Conservation (phyloP, 2,797 vertebrate genomes). For the Bucorvus abyssinicus region DNA sequence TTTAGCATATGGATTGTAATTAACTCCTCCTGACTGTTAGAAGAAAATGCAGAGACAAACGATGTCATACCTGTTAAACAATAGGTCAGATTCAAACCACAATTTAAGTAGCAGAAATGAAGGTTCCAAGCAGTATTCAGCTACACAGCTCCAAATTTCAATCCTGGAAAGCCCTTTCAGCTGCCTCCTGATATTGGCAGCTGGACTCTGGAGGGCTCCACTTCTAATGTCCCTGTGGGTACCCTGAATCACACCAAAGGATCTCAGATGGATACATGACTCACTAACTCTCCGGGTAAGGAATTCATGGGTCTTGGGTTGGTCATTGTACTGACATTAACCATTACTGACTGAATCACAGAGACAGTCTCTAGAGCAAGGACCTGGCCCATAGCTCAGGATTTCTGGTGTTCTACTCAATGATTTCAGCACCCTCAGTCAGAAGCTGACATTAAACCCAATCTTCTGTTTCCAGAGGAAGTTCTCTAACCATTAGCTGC, state of each 20-base stretch:
- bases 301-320: rapidly evolving
- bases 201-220: background rate
- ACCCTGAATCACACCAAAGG: rapidly evolving
- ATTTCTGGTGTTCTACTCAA: background rate
- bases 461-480: background rate
- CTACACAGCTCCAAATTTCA: background rate
- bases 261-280: background rate
- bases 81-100: slow-evolving; percentile 13
- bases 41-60: background rate
- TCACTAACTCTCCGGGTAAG: background rate
- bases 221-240: background rate
- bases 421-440: background rate
- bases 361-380: background rate
- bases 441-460: background rate
- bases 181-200: background rate
- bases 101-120: background rate
- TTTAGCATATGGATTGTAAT: slow-evolving; percentile 25
- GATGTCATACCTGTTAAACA: slow-evolving; percentile 33
- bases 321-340: background rate
- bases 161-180: background rate
- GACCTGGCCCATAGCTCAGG: background rate
- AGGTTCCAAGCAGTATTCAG: background rate
- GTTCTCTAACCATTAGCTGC: background rate
- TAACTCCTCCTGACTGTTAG: slow-evolving; percentile 15
- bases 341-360: background rate